A percentile compares a stretch with the other conserved stretches of the same genome.
Conservation (phyloP, 2,113 vertebrate genomes). For the Petroica traversi region DNA sequence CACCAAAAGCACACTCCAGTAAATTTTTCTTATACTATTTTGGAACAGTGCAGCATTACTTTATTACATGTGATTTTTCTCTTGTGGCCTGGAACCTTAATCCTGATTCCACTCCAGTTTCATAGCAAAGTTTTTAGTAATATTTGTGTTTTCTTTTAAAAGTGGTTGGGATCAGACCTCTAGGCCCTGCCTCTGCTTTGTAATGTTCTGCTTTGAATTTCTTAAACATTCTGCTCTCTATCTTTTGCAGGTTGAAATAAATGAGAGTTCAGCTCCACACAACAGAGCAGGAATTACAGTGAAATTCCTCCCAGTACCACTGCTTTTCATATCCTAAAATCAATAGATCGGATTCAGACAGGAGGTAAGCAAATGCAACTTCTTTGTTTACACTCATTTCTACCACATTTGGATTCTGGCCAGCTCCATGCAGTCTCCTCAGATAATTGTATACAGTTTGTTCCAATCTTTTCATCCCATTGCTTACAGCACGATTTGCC, state of each 20-base stretch:
- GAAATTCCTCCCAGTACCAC: background rate
- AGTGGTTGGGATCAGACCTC: background rate
- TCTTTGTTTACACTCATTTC: background rate
- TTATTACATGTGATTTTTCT: background rate
- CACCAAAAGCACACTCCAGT: background rate
- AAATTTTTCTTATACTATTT: background rate
- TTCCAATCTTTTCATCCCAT: background rate
- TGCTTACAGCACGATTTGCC: background rate
- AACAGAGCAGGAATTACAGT: background rate
- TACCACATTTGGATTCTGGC: background rate
- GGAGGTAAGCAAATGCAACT: background rate
- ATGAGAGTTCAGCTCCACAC: background rate
- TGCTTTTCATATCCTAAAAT: background rate
- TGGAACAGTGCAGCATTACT: background rate
- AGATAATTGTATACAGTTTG: background rate
- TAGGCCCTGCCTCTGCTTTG: background rate
- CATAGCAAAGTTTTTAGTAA: background rate
- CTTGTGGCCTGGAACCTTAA: background rate
- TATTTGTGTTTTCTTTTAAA: background rate
- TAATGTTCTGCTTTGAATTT: background rate
- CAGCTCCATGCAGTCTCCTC: background rate
- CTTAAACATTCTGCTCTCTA: background rate
- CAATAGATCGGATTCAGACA: background rate
- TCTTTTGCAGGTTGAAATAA: background rate
- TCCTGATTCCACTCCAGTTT: background rate